Base-by-base conservation (phyloP, 1,140 invertebrate genomes). In the Temnothorax curvispinosus region DNA sequence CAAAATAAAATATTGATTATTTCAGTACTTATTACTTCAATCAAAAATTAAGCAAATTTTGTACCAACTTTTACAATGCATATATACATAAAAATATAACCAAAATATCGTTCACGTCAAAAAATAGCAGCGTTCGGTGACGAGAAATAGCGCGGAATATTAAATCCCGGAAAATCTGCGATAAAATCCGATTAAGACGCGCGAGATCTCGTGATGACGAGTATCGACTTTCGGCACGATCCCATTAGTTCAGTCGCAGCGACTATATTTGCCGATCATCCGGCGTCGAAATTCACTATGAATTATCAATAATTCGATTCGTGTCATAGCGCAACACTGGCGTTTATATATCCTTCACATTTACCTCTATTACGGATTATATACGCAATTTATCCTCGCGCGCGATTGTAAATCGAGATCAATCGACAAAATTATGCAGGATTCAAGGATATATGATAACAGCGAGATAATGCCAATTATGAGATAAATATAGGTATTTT, bases 101-200 rank as follows among this genome's bases (percentile, higher is more conserved):
- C 3, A 41, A 71, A 74, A 60, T 82, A 15, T 47, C 52, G 18
- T 60, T 74, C 27, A 35, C 18, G 11, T 47, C 7, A 11, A 74
- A 74, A 41, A 82, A 41, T 54, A 56, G 67, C 27, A 27, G 32
- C 18, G 27, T 50, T 47, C 64, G 4, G 27, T 15, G 41, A 56
- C 27, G 65, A 47, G 38, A 75, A 84, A 75, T 74, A 62, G 41
- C 27, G 5, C n/a, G 44, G 32, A 4, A 60, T 84, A 84, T 62
- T 60, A 62, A 47, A 84, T 84, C 41, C 11, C 27, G 15, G 54
- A 60, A 60, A 84, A 67, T 50, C 62, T 52, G 60, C n/a, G 56
- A 41, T 54, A 80, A 80, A 80, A 75, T 82, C 67, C 67, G 80
- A 82, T 84, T 84, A 84, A 84, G 69, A 84, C n/a, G 18, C n/a